Evolutionary conservation across 2,888 invertebrate genomes (phyloP).

Genomic region (Andrena flavipes): DNA sequence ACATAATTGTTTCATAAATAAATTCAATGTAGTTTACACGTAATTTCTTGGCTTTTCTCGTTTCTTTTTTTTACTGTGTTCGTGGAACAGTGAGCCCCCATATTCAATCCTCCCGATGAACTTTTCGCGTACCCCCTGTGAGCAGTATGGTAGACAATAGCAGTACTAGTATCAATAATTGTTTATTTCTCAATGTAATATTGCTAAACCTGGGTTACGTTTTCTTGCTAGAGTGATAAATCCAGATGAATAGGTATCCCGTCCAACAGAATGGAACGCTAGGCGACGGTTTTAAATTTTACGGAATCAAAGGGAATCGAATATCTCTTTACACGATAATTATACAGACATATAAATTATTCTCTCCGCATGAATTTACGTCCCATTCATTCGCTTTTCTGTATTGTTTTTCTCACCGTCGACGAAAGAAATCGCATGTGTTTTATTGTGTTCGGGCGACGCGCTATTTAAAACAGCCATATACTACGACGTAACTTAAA

Average conservation of each 20-base stretch:
- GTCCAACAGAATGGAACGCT: constrained; percentile 5
- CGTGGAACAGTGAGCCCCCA: constrained; percentile 5
- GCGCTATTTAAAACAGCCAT: constrained; percentile 23
- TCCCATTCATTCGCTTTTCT: not conserved
- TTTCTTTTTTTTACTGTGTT: constrained; percentile 1
- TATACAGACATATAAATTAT: not conserved
- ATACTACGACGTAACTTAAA: constrained; percentile 38
- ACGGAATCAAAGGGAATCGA: constrained; percentile 7
- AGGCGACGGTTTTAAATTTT: constrained; percentile 5
- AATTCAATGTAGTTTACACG: constrained; percentile 25
- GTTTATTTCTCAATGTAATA: constrained; percentile 47
- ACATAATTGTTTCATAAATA: constrained; percentile 43
- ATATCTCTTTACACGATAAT: not conserved
- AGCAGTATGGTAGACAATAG: constrained; percentile 55
- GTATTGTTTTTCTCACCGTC: not conserved
- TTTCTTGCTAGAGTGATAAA: constrained; percentile 24
- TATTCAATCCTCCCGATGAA: constrained; percentile 16
- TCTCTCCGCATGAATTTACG: not conserved
- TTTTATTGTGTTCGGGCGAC: constrained; percentile 7
- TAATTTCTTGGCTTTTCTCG: not conserved
- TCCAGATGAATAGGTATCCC: not conserved
- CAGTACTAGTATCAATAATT: constrained; percentile 40
- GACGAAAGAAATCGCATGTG: constrained; percentile 30
- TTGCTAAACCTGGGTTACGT: constrained; percentile 42
- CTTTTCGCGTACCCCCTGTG: constrained; percentile 51